Evolutionary conservation across 1,140 invertebrate genomes (phyloP), one percentile per base, ranked within the genome.

Genomic region (Schlechtendalia chinensis): DNA sequence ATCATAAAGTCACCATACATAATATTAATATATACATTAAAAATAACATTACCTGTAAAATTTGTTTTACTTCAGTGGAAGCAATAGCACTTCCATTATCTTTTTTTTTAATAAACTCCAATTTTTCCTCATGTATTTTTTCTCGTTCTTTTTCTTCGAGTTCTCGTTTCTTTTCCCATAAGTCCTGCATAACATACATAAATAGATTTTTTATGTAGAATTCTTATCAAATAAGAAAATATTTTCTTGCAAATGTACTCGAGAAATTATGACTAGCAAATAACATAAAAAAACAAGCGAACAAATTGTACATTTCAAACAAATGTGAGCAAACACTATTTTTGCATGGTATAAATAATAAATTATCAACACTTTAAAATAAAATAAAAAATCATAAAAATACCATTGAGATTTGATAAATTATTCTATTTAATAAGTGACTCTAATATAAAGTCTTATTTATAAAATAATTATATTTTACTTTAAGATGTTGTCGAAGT

Each of bases 11-110:
- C 8, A 39, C 32, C 12, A 50, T 22, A 58, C 1, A 22, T 58
- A 58, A 58, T 58, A 58, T 24, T 24, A 24, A 24, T n/a, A 56
- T 19, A 56, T 56, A 56, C 17, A 56, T n/a, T n/a, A 58, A 58
- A 24, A 58, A 11, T 24, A 10, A 50, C 27, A 84, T 86, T 86
- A 93, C 93, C 89, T 93, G 93, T 83, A 98, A 89, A 84, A 94
- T 94, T 87, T 96, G 94, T 87, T 98, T 98, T 83, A 98, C 96
- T 87, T 97, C 96, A 17, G 93, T 93, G 80, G 96, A 97, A 59
- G 96, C 96, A 82, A 96, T 92, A 27, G 96, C 96, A 88, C 95
- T 97, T 87, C 96, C 94, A 85, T 96, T 95, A 84, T 94, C 93
- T 86, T 96, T 96, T 86, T 97, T 96, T 83, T 94, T 92, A 72